Base-by-base conservation (phyloP, 2,113 vertebrate species). In the Scomber japonicus region DNA sequence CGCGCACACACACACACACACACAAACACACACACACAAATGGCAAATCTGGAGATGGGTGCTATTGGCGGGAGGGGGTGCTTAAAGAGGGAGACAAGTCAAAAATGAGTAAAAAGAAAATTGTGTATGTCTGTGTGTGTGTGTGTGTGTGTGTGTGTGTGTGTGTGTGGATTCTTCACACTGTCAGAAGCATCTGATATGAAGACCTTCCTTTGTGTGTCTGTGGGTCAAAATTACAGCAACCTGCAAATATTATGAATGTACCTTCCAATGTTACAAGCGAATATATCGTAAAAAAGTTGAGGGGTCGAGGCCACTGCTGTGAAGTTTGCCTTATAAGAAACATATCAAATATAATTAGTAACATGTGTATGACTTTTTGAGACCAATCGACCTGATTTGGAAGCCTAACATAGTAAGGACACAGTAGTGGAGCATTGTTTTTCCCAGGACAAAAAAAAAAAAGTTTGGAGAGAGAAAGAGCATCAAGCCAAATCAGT, bases 31-130 rank as follows among this genome's bases (percentile, higher is more conserved):
- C 30, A 67, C 59, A 65, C 76, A 73, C 59, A 81, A 53, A 82
- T 71, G 63, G 72, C 46, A 92, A 87, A 88, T 87, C 72, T 86
- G 61, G 70, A 75, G 82, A 87, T 75, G 65, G 57, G 1, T 1
- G 82, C 54, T 54, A n/a, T 53, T 65, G 55, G 53, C 9, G 11
- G 62, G 60, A 60, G 57, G 14, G 16, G 66, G 54, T 67, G 55
- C 14, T 83, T 84, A 19, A 46, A 68, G 2, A 49, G 60, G 50
- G 75, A 27, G 7, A 70, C 17, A 51, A 79, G 53, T 78, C 24
- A 72, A 81, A 79, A 59, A 71, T 1, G 35, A 40, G 35, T 40
- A 40, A 40, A 40, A 40, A 40, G 9, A 7, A 80, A 66, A 61
- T 65, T 50, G 1, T 54, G 3, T 62, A 19, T 16, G 10, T 75